These are phyloP conservation scores for Zophobas atratus DNA, from an alignment of 1,140 invertebrate genomes.

Conservation along the genomic window DNA sequence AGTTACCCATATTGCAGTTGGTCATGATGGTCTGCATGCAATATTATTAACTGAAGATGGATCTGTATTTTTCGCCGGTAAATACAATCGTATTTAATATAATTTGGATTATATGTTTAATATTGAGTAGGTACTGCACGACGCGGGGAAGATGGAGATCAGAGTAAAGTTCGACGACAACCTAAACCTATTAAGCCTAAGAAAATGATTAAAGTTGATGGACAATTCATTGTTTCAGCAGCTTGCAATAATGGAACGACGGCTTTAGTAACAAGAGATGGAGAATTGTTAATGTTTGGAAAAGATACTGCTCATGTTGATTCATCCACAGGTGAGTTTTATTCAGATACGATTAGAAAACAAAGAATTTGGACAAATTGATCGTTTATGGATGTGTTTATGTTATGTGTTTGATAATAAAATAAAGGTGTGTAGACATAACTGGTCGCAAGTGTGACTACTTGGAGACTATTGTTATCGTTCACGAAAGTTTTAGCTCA, in stretches of 20 bases:
- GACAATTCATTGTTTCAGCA: conserved; percentile 84
- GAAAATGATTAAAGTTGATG: conserved; percentile 92
- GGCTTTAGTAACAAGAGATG: conserved; percentile 91
- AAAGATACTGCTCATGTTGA: conserved; percentile 95
- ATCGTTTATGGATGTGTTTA: too few relatives aligned
- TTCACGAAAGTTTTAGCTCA: too few relatives aligned
- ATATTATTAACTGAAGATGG: conserved; percentile 93
- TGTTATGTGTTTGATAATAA: too few relatives aligned
- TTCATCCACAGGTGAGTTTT: conserved; percentile 74
- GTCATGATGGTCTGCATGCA: conserved; percentile 94
- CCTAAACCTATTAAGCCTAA: conserved; percentile 94
- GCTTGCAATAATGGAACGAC: conserved; percentile 97
- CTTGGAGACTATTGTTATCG: too few relatives aligned
- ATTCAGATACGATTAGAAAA: too few relatives aligned
- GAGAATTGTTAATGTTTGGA: conserved; percentile 93
- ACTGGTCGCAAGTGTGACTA: too few relatives aligned
- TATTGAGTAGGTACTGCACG: conserved; percentile 80
- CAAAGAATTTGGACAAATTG: too few relatives aligned
- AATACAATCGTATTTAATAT: neutral
- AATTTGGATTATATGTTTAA: neutral
- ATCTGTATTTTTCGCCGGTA: conserved; percentile 85
- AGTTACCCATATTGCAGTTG: conserved; percentile 86
- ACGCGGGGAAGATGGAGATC: conserved; percentile 95
- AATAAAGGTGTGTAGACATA: too few relatives aligned
- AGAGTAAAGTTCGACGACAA: conserved; percentile 86